Conservation (phyloP, 2,113 vertebrate genomes). For the Lipotes vexillifer region DNA sequence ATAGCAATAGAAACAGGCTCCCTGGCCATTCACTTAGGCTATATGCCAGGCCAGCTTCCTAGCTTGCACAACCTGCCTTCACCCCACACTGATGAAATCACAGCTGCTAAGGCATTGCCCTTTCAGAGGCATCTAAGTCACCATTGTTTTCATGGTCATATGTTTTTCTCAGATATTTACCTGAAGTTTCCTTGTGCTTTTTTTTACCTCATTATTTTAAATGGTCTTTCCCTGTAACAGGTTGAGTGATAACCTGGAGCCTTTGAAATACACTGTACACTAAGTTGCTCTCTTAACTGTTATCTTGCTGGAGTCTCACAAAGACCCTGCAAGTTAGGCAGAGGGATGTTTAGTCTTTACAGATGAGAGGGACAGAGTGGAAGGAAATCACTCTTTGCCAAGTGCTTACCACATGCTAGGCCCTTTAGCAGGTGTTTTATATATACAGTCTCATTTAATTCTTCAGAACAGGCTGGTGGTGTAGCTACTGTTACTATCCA, state of each 20-base stretch:
- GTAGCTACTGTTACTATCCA: neutral
- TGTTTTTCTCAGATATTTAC: neutral
- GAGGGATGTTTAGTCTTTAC: neutral
- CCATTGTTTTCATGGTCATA: neutral
- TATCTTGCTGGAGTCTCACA: neutral
- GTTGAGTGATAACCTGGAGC: neutral
- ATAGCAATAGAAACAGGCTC: neutral
- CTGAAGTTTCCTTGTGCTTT: neutral
- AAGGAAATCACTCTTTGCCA: neutral
- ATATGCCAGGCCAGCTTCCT: neutral
- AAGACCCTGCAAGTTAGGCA: neutral
- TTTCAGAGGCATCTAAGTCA: neutral
- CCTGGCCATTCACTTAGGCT: neutral
- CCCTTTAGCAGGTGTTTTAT: neutral
- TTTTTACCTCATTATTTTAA: neutral
- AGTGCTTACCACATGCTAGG: neutral
- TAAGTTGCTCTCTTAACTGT: neutral
- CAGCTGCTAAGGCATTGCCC: neutral
- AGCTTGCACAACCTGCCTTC: neutral
- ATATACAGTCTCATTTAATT: neutral
- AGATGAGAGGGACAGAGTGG: neutral
- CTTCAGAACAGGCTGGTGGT: neutral
- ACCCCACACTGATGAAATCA: neutral
- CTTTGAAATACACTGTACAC: neutral
- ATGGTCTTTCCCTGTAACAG: neutral